A percentile compares a stretch with the other conserved stretches of the same genome.
Conservation (phyloP, 2,888 invertebrate genomes). For the Stratiomys singularior region DNA sequence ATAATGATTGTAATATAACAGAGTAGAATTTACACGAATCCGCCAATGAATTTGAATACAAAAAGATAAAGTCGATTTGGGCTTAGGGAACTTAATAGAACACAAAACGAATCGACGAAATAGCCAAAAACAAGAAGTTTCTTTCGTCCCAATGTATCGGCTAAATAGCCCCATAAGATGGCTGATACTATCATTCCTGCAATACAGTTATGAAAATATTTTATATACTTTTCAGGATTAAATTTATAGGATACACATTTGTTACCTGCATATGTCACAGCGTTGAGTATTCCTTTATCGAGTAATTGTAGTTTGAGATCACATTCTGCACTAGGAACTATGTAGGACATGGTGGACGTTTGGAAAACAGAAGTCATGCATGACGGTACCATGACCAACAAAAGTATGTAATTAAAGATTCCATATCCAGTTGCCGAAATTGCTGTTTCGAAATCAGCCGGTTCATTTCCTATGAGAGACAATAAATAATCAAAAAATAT, state of each 20-base stretch:
- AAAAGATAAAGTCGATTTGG: conserved; percentile 75
- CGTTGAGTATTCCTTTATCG: conserved; percentile 78
- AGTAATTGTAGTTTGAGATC: conserved; percentile 74
- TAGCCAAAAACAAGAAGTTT: conserved; percentile 76
- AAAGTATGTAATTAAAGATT: conserved; percentile 73
- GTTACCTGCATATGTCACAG: conserved; percentile 77
- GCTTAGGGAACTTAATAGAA: conserved; percentile 72
- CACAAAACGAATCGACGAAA: conserved; percentile 72
- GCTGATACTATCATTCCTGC: conserved; percentile 81
- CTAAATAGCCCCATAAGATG: conserved; percentile 80
- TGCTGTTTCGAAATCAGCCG: conserved; percentile 77
- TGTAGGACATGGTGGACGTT: conserved; percentile 77
- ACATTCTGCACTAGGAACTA: conserved; percentile 80
- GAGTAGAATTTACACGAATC: conserved; percentile 75
- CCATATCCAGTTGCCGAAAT: conserved; percentile 76
- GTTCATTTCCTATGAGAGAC: conserved; percentile 37
- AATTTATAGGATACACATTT: not conserved
- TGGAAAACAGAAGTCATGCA: conserved; percentile 77
- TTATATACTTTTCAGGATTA: not conserved
- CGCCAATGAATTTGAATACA: conserved; percentile 77
- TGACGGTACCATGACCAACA: conserved; percentile 72
- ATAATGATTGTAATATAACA: not conserved
- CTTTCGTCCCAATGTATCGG: conserved; percentile 77
- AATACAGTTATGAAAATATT: conserved; percentile 47
- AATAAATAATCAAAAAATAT: no score